Evolutionary conservation across 1,140 invertebrate species (phyloP).

Genomic region (Calycopis cecrops): DNA sequence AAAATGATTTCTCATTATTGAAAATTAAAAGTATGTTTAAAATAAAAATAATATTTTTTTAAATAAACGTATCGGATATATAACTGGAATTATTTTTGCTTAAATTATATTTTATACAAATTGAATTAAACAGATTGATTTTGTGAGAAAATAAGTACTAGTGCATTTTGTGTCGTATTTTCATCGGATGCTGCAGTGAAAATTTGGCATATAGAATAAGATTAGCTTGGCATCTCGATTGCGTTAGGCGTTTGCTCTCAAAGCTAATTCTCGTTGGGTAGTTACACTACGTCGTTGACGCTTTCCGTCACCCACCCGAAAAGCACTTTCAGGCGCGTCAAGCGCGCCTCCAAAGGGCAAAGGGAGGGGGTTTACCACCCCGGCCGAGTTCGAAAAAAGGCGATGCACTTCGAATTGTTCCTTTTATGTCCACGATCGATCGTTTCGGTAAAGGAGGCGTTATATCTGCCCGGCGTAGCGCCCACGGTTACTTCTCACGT

Average conservation of each 20-base stretch:
- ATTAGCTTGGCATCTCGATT: constrained; percentile 35
- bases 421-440: constrained; percentile 72
- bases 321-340: constrained; percentile 63
- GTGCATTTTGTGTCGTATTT: too few species aligned
- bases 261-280: constrained; percentile 50
- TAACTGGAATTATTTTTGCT: too few species aligned
- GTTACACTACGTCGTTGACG: constrained; percentile 41
- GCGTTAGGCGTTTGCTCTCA: constrained; percentile 38
- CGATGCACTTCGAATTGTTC: constrained; percentile 71
- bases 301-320: constrained; percentile 57
- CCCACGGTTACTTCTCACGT: constrained; percentile 50
- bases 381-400: constrained; percentile 66
- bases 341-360: constrained; percentile 40
- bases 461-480: constrained; percentile 57
- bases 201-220: constrained; percentile 22
- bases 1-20: too few species aligned
- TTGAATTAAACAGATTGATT: too few species aligned
- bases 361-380: constrained; percentile 35
- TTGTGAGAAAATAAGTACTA: too few species aligned
- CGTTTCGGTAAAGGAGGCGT: constrained; percentile 68
- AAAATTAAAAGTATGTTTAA: too few species aligned
- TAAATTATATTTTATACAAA: too few species aligned
- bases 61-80: too few species aligned
- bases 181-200: too few species aligned
- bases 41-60: too few species aligned